Evolutionary conservation across 2,113 vertebrate genomes (phyloP).

Genomic region (Callopanchax toddi): DNA sequence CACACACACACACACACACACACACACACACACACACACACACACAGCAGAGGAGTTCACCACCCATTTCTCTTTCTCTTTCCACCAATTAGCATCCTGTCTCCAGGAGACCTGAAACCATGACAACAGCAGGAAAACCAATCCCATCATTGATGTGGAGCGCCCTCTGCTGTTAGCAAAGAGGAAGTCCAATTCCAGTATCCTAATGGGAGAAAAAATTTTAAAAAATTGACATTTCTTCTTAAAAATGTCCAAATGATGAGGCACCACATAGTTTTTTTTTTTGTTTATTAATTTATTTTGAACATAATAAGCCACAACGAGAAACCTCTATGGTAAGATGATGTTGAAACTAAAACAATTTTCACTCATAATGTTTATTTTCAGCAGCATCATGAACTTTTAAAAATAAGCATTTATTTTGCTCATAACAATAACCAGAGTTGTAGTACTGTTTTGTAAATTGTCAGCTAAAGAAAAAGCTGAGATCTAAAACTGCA

Average conservation of each 20-base stretch:
- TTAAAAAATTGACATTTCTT: too few relatives aligned
- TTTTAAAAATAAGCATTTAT: not conserved
- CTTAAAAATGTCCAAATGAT: too few relatives aligned
- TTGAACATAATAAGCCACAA: too few relatives aligned
- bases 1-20: constrained; percentile 1
- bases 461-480: not conserved
- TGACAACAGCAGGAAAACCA: constrained; percentile 63
- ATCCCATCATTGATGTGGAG: constrained; percentile 14
- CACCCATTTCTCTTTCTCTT: constrained; percentile 5
- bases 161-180: constrained; percentile 56
- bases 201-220: not conserved
- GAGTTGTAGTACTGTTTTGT: not conserved
- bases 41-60: constrained; percentile 1
- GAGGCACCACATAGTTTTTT: too few relatives aligned
- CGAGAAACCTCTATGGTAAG: too few relatives aligned
- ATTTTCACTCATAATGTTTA: too few relatives aligned
- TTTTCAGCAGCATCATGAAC: too few relatives aligned
- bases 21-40: not conserved
- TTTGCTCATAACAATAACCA: not conserved
- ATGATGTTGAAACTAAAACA: too few relatives aligned
- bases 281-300: too few relatives aligned
- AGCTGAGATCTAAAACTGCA: not conserved
- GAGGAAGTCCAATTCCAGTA: constrained; percentile 3
- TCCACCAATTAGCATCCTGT: constrained; percentile 66
- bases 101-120: constrained; percentile 67